phyloP scores from a whole-genome alignment of 2,113 vertebrate genomes.

The Carollia perspicillata region DNA sequence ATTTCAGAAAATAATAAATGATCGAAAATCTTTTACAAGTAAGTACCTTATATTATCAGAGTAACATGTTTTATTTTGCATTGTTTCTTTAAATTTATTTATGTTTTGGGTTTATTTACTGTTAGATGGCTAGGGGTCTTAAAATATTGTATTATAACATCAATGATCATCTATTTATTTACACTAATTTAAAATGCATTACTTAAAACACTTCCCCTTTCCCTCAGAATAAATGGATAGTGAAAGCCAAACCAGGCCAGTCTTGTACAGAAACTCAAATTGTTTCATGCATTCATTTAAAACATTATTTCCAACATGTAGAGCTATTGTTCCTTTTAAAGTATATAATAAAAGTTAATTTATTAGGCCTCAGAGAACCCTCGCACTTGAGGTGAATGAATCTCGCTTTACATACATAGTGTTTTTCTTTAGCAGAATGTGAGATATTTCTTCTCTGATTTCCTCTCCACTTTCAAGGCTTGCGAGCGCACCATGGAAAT shows the following conservation, averaged over 20 bases:
- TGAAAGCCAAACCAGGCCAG: neutral
- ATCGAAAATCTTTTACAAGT: neutral
- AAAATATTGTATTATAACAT: neutral
- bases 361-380: neutral
- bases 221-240: neutral
- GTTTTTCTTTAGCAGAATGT: neutral
- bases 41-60: neutral
- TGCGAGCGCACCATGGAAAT: neutral
- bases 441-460: neutral
- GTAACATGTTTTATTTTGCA: neutral
- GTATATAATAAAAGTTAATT: neutral
- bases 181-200: neutral
- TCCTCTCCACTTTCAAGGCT: neutral
- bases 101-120: neutral
- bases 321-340: neutral
- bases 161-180: neutral
- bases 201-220: neutral
- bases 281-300: neutral
- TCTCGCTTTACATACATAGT: neutral
- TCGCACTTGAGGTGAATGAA: neutral
- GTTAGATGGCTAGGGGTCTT: neutral
- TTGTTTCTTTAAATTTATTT: neutral
- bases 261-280: neutral
- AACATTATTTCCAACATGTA: neutral
- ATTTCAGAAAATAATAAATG: conserved; percentile 6